Evolutionary conservation across 2,113 vertebrate genomes (phyloP), one percentile per base, ranked within the genome.

Genomic region (Nymphicus hollandicus): DNA sequence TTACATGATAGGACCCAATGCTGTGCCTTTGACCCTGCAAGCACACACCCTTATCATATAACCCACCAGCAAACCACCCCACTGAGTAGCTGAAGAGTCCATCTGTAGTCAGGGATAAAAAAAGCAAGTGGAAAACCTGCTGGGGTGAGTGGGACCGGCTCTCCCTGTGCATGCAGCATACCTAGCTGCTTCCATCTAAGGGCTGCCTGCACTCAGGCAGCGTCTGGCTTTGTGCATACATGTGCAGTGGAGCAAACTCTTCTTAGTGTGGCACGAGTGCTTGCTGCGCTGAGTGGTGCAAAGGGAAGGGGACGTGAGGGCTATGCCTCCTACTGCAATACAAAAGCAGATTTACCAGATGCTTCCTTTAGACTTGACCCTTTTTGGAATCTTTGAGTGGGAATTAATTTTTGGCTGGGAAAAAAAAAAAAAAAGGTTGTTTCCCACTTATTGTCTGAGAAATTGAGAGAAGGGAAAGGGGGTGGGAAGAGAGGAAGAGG

Each of bases 361-460:
- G 90, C 86, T 97, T 96, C 93, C 95, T 95, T 95, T 81, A 76
- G 81, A 29, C 69, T 72, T 94, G 90, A 93, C 61, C 83, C 72
- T 69, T 86, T 84, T 61, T 91, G 83, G 69, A 94, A 92, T 56
- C 28, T 91, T 79, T 74, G 35, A 96, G 83, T 52, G 78, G 85
- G 81, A 93, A 93, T 93, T 92, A 88, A 76, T 95, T 94, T 95
- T 86, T 91, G 88, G 65, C 86, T 93, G 56, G 44, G 65, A 56
- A 18, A 39, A 52, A 82, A 77, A 90, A 77, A 90, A 50, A 53
- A 85, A 69, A 43, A 61, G 17, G 39, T 73, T 76, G 39, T 86
- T 94, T 92, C 86, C 93, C 90, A 93, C 86, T 92, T 86, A 96
- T 86, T 97, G 93, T 96, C 77, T 94, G 60, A 94, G 88, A 91